Conservation (phyloP, 2,113 vertebrate species). For the Illadopsis cleaveri region DNA sequence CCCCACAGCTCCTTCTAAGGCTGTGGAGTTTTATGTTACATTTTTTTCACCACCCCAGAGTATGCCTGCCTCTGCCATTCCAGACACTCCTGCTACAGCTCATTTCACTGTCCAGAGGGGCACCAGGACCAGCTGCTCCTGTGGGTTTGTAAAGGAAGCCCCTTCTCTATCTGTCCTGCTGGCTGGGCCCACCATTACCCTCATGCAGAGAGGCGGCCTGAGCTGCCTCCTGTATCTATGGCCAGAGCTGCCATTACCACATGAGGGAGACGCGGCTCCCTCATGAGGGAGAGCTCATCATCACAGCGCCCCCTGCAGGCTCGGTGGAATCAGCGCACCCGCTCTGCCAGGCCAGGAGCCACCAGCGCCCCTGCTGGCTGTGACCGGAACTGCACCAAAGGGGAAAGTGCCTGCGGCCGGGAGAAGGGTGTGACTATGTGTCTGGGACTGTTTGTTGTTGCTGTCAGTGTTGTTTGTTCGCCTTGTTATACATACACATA, state of each 20-base stretch:
- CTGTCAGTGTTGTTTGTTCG: background rate
- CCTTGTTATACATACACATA: background rate
- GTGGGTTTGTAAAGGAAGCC: background rate
- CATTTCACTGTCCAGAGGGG: rapidly evolving
- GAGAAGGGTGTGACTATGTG: no score
- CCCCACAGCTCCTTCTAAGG: background rate
- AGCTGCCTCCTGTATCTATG: no score
- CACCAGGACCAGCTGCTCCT: rapidly evolving
- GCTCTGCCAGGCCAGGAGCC: background rate
- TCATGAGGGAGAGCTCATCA: no score
- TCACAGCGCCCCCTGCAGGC: background rate
- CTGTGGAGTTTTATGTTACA: background rate
- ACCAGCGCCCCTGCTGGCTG: background rate
- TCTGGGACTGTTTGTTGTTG: rapidly evolving
- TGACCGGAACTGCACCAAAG: background rate
- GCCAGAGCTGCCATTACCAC: background rate
- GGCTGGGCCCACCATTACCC: no score
- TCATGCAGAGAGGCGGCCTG: no score
- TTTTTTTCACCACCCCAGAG: rapidly evolving
- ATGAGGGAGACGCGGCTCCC: background rate
- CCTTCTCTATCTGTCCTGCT: background rate
- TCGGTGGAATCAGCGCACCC: background rate
- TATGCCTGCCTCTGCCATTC: background rate
- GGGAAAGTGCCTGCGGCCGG: background rate
- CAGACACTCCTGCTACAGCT: background rate